Evolutionary conservation across 1,140 invertebrate genomes (phyloP), one percentile per base, ranked within the genome.

Genomic region (Drosophila bocqueti): DNA sequence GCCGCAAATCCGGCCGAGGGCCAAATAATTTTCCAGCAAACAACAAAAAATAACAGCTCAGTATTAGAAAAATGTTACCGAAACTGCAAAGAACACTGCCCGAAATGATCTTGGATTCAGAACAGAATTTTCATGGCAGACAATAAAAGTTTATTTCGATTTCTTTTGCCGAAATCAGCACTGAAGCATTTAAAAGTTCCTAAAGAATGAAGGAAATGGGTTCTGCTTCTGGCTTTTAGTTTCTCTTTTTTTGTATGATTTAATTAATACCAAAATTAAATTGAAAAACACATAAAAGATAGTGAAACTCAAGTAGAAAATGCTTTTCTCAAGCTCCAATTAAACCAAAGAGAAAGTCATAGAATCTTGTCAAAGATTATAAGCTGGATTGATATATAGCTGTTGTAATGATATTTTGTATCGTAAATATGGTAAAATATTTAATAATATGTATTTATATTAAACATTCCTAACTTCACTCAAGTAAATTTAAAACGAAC

Each of bases 31-130:
- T 84, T 71, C 60, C 65, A 40, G 59, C 75, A 76, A 77, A 68
- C 52, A 36, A 34, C 75, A 77, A 65, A 79, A 57, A 55, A 55
- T 24, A 55, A 38, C 13, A 40, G 36, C 36, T 55, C 9, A 16
- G 54, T 86, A 87, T 87, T 84, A 81, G 81, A 87, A 86, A 84
- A 87, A 81, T 89, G 73, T 79, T 68, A 77, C 24, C 54, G 40
- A 59, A 60, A 73, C 54, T 6, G 36, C 18, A 29, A 36, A n/a
- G 26, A 58, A 36, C 67, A 73, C 67, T 73, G 69, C 15, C 21
- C 42, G 38, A 72, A 73, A 72, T 38, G 2, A 16, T 15, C 3
- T 29, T 11, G 10, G 15, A 1, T 38, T 46, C 6, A 15, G 9
- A 10, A 52, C 8, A 29, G 11, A 31, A 13, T 29, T 3, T 36